Conservation (phyloP, 2,797 vertebrate genomes). For the Moxostoma hubbsi region DNA sequence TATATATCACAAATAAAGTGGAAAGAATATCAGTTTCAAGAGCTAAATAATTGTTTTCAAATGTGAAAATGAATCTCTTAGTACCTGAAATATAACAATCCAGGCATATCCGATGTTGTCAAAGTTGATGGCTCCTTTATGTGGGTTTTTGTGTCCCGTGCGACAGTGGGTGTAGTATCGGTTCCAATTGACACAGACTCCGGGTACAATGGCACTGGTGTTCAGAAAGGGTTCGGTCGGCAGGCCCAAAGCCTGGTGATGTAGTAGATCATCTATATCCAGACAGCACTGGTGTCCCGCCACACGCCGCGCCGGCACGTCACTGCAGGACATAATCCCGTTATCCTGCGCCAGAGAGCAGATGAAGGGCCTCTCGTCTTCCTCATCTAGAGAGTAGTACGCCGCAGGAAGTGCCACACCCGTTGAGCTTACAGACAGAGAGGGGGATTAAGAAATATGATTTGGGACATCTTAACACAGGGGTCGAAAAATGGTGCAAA, state of each 20-base stretch:
- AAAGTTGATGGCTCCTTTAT: conserved; percentile 98
- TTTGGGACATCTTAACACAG: no score
- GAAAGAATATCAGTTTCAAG: neutral
- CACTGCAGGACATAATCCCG: conserved; percentile 93
- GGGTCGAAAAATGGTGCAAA: no score
- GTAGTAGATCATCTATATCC: conserved; percentile 88
- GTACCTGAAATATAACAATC: conserved; percentile 98
- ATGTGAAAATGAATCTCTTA: no score
- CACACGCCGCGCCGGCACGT: conserved; percentile 89
- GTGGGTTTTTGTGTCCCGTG: conserved; percentile 89
- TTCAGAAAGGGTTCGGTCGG: conserved; percentile 83
- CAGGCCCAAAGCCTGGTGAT: conserved; percentile 82
- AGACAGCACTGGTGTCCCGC: conserved; percentile 89
- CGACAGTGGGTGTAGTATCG: conserved; percentile 93
- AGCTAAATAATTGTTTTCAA: neutral
- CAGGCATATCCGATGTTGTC: conserved; percentile 98
- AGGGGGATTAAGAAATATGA: neutral
- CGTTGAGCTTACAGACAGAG: conserved; percentile 74
- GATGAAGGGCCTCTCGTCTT: conserved; percentile 96
- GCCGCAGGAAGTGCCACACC: conserved; percentile 87
- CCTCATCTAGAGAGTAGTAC: conserved; percentile 92
- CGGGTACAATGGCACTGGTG: conserved; percentile 72
- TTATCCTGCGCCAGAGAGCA: conserved; percentile 95
- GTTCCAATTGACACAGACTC: conserved; percentile 97
- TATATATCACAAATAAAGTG: neutral